A percentile compares a stretch with the other conserved stretches of the same genome.
Conservation (phyloP, 2,888 invertebrate species). For the Noctua fimbriata region DNA sequence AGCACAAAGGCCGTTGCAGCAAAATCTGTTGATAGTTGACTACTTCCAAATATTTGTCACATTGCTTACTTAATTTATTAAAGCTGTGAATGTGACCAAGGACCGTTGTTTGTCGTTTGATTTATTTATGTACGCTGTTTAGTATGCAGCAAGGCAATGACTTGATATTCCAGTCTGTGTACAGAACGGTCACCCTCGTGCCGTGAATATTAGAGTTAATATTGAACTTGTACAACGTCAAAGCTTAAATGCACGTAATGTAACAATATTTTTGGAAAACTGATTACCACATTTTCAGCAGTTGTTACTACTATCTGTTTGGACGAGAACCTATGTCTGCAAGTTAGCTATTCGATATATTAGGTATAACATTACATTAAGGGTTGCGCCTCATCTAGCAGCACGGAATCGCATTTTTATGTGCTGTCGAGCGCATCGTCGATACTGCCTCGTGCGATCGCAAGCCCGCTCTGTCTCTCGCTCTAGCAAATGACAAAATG, state of each 20-base stretch:
- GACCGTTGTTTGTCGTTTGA: conserved; percentile 64
- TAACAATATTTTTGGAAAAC: conserved; percentile 12
- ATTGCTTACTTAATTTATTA: conserved; percentile 24
- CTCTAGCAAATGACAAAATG: background rate
- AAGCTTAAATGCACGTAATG: conserved; percentile 7
- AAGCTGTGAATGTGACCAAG: conserved; percentile 54
- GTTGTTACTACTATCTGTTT: background rate
- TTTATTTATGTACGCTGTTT: conserved; percentile 71
- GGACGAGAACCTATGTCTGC: background rate
- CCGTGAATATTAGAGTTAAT: conserved; percentile 75
- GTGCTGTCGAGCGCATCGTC: background rate
- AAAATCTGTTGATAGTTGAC: background rate
- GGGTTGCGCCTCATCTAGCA: background rate
- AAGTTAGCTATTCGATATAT: conserved; percentile 11
- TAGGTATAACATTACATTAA: background rate
- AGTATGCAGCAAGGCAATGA: conserved; percentile 77
- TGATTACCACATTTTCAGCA: conserved; percentile 15
- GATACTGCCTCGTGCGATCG: background rate
- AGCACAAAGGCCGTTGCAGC: conserved; percentile 5
- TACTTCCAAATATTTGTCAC: conserved; percentile 15
- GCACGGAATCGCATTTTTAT: background rate
- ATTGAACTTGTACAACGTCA: conserved; percentile 53
- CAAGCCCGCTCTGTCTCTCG: background rate
- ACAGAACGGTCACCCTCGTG: conserved; percentile 82
- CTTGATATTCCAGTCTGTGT: conserved; percentile 83